Conservation (phyloP, 1,140 invertebrate species). For the Idris sp. region DNA sequence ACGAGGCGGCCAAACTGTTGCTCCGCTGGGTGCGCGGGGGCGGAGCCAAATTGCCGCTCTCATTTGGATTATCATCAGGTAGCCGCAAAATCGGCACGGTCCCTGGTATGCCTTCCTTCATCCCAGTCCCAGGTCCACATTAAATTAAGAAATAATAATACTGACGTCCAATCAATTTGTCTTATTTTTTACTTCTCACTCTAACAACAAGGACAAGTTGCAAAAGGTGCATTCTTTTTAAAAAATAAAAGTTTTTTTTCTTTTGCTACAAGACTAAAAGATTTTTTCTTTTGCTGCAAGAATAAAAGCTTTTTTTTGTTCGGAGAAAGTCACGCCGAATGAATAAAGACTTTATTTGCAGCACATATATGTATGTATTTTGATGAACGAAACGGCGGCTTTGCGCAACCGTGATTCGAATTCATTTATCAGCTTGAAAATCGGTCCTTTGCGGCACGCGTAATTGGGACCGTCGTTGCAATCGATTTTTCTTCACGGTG, state of each 20-base stretch:
- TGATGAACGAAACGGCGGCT: constrained; percentile 6
- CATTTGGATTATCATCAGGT: constrained; percentile 22
- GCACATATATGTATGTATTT: too few relatives aligned
- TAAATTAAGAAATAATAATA: constrained; percentile 9
- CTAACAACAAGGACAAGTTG: constrained; percentile 34
- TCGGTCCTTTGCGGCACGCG: constrained; percentile 6
- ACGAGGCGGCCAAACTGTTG: constrained; percentile 65
- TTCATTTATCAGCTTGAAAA: constrained; percentile 29
- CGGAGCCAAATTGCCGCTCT: neutral
- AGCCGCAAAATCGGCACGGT: constrained; percentile 37
- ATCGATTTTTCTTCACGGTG: neutral
- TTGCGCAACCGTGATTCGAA: constrained; percentile 6
- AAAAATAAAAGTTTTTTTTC: too few relatives aligned
- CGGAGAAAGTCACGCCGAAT: constrained; percentile 30
- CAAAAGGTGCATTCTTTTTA: too few relatives aligned
- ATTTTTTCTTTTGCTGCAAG: too few relatives aligned
- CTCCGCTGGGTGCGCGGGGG: constrained; percentile 45
- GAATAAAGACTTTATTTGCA: constrained; percentile 28
- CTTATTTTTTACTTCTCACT: too few relatives aligned
- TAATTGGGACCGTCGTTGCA: constrained; percentile 6
- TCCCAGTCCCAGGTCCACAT: neutral
- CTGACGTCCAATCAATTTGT: too few relatives aligned
- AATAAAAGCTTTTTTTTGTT: too few relatives aligned
- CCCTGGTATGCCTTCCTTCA: constrained; percentile 27
- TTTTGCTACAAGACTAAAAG: too few relatives aligned